Percentiles rank a stretch among this genome's conserved stretches.
phyloP scores from a whole-genome alignment of 2,113 vertebrate species.

The Oplegnathus fasciatus region DNA sequence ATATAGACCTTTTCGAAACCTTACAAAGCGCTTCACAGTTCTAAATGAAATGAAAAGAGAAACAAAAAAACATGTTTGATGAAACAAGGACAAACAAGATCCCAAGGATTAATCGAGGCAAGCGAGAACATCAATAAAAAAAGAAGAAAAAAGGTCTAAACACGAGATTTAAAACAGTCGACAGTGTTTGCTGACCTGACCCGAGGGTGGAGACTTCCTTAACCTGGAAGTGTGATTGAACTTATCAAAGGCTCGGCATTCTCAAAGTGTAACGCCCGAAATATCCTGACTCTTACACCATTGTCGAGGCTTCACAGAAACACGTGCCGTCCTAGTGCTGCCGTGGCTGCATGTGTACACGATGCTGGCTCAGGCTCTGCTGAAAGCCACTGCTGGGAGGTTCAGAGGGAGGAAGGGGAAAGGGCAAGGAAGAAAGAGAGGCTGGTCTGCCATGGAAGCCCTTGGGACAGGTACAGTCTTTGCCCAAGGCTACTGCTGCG shows the following conservation, averaged over 20 bases:
- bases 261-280: constrained; percentile 8
- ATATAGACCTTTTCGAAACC: too few species aligned
- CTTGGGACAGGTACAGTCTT: constrained; percentile 49
- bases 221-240: constrained; percentile 34
- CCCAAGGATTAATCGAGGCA: not conserved
- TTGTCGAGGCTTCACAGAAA: constrained; percentile 27
- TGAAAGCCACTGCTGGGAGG: constrained; percentile 33
- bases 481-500: constrained; percentile 43
- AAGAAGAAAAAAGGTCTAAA: not conserved
- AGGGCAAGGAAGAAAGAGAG: constrained; percentile 29
- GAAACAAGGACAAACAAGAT: not conserved
- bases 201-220: not conserved
- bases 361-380: constrained; percentile 35
- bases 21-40: not conserved
- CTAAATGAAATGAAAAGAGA: not conserved
- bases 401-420: constrained; percentile 25
- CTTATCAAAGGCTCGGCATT: constrained; percentile 21
- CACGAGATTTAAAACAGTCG: constrained; percentile 11
- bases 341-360: constrained; percentile 5
- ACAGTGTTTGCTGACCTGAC: constrained; percentile 18
- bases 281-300: not conserved
- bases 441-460: constrained; percentile 30
- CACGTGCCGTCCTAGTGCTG: constrained; percentile 9
- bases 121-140: not conserved
- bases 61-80: not conserved